phyloP scores from a whole-genome alignment of 2,113 vertebrate genomes.

The Nycticebus coucang region DNA sequence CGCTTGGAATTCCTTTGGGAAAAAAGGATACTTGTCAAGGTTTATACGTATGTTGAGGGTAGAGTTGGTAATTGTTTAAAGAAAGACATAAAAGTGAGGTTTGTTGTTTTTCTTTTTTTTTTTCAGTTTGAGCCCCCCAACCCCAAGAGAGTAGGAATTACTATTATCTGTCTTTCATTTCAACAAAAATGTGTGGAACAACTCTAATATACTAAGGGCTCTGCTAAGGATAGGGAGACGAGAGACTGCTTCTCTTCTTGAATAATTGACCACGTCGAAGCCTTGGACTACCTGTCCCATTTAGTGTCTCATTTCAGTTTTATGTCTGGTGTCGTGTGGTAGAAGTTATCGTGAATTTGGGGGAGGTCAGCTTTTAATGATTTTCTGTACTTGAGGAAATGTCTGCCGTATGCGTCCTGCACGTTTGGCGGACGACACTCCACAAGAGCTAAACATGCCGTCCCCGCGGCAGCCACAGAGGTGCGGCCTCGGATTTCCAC shows the following conservation, averaged over 20 bases:
- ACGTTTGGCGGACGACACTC: not conserved
- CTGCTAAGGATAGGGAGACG: not conserved
- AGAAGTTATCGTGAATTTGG: not conserved
- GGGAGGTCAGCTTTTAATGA: not conserved
- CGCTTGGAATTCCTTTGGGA: not conserved
- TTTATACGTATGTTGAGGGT: no score
- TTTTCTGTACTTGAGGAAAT: not conserved
- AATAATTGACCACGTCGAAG: not conserved
- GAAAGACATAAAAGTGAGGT: not conserved
- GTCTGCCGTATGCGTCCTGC: not conserved
- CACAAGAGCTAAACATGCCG: no score
- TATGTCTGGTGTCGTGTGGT: not conserved
- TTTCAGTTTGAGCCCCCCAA: not conserved
- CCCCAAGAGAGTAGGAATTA: not conserved
- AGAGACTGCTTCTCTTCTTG: not conserved
- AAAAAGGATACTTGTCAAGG: not conserved
- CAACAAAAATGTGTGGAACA: not conserved
- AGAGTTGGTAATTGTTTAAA: not conserved
- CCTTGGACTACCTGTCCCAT: not conserved
- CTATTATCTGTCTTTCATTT: not conserved
- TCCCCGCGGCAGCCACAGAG: accelerated
- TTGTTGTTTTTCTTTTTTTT: not conserved
- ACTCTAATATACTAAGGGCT: not conserved
- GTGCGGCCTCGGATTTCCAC: accelerated
- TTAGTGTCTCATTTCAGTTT: not conserved